Base-by-base conservation (phyloP, 2,888 invertebrate species). In the Cerceris rybyensis region DNA sequence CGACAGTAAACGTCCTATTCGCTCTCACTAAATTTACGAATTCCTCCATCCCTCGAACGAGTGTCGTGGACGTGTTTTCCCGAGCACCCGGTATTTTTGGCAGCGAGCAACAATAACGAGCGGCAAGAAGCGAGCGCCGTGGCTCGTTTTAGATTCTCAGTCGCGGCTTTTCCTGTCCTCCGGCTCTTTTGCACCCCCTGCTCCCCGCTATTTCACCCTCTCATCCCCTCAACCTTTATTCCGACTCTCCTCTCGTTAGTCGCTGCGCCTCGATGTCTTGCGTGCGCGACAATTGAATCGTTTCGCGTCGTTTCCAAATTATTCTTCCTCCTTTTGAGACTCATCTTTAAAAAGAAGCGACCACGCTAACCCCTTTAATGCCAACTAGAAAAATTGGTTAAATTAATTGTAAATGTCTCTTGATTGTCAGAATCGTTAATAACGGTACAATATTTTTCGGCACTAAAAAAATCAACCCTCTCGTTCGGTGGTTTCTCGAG, bases 1-100 rank as follows among this genome's bases (percentile, higher is more conserved):
- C 63, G 63, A 16, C 41, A 1, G 28, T 57, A 54, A 61, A 78
- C 52, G 78, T 74, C 42, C 63, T 60, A 75, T 59, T 41, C 49
- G 71, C 28, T 46, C 6, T 17, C 52, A 59, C 71, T 81, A 77
- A 81, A 85, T 82, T 85, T 83, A 75, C 75, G 74, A 59, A 77
- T 57, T 43, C 50, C 58, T 41, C 58, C 11, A 39, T 61, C 63
- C 16, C 16, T 71, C 60, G 42, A 49, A 6, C 60, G 46, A 39
- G 46, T 54, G 60, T 43, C 52, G 28, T n/a, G 54, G 58, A 43
- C 70, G 60, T 49, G 42, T 61, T 71, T 70, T 69, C 50, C 42
- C 43, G 58, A 70, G 63, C 77, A 75, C 61, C 63, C 69, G 78
- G 70, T 82, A 82, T 79, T 82, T 82, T 75, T 75, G 66, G 77